Conservation (phyloP, 2,797 vertebrate genomes). For the Hozukius guyotensis region DNA sequence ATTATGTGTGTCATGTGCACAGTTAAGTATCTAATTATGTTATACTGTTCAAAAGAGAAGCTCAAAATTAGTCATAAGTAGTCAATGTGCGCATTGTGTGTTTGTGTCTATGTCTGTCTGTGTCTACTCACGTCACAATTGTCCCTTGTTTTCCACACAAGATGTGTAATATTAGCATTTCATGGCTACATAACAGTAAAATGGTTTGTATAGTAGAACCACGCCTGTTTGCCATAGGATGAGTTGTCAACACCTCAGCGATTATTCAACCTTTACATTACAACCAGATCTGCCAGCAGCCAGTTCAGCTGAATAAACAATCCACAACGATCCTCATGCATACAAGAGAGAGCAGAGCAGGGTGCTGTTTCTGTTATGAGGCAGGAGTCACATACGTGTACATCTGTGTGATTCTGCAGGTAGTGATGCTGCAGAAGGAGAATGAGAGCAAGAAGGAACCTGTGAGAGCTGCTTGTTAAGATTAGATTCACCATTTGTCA, state of each 20-base stretch:
- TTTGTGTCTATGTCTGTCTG: neutral
- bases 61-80: neutral
- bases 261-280: slow-evolving; percentile 33
- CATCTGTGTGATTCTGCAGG: slow-evolving; percentile 1
- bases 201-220: slow-evolving; percentile 19
- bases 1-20: neutral
- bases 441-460: neutral
- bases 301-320: slow-evolving; percentile 62
- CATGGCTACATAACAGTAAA: slow-evolving; percentile 2
- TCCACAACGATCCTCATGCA: neutral
- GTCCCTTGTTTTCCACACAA: neutral
- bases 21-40: neutral
- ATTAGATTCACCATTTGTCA: slow-evolving; percentile 42
- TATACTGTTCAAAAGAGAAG: neutral
- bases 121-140: neutral
- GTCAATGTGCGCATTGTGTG: neutral
- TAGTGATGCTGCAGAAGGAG: slow-evolving; percentile 9
- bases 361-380: neutral
- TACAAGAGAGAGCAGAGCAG: neutral
- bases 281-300: slow-evolving; percentile 28
- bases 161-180: neutral
- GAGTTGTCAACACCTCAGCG: slow-evolving; percentile 18
- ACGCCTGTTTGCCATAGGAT: slow-evolving; percentile 35
- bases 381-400: neutral
- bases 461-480: slow-evolving; percentile 11